A percentile compares a stretch with the other conserved stretches of the same genome.
phyloP scores from a whole-genome alignment of 2,113 vertebrate species.

The Piaya cayana region DNA sequence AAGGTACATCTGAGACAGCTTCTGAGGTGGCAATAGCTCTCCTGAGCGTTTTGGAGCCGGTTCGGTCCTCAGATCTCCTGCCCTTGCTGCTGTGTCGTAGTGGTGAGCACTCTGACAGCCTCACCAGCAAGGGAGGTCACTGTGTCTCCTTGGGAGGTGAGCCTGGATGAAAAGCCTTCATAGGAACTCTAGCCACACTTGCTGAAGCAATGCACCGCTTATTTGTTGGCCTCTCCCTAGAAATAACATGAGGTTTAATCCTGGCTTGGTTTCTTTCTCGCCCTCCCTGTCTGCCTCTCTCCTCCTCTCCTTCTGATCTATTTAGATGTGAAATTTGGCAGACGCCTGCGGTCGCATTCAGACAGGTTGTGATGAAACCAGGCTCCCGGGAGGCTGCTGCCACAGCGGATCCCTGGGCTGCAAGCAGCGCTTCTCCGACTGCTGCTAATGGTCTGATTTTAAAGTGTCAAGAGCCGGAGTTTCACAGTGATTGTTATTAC shows the following conservation, averaged over 20 bases:
- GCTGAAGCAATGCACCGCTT: background rate
- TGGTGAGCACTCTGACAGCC: background rate
- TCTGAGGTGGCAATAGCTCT: background rate
- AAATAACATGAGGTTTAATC: background rate
- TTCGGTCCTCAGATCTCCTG: background rate
- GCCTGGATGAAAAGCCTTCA: fast-evolving
- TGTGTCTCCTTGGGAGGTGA: background rate
- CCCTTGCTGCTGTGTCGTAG: background rate
- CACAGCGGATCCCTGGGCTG: background rate
- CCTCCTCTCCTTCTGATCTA: background rate
- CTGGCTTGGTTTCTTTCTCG: background rate
- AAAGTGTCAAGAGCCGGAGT: background rate
- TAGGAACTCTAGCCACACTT: background rate
- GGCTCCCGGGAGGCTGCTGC: background rate
- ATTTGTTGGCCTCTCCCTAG: background rate
- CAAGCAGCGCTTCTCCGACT: background rate
- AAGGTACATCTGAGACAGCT: background rate
- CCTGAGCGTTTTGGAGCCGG: fast-evolving
- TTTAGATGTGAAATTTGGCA: background rate
- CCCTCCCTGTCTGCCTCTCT: background rate
- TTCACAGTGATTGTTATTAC: background rate
- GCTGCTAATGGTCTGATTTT: background rate
- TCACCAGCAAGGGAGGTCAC: fast-evolving
- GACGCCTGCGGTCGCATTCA: background rate
- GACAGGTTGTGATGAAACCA: background rate